These are phyloP conservation scores for Metellina segmentata DNA, from an alignment of 2,888 invertebrate species.

Conservation along the genomic window DNA sequence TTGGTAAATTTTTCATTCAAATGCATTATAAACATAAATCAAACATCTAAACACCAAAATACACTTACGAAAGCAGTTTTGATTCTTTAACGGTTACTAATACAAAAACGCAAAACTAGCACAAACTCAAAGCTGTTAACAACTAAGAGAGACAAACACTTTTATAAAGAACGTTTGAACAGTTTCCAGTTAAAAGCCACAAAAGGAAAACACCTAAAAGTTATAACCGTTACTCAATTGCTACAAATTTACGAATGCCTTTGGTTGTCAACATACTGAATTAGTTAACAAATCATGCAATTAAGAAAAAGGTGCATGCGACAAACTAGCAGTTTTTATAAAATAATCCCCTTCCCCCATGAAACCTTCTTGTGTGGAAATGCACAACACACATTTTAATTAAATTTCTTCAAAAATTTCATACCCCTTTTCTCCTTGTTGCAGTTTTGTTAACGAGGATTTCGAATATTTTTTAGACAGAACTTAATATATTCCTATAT, in stretches of 20 bases:
- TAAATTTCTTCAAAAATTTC: too few relatives aligned
- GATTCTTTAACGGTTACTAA: not conserved
- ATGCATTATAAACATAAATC: too few relatives aligned
- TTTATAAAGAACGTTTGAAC: not conserved
- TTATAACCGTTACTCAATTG: not conserved
- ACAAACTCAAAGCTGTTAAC: not conserved
- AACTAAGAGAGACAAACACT: not conserved
- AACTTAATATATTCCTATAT: not conserved
- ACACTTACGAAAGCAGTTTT: not conserved
- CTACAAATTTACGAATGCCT: not conserved
- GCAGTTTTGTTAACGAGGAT: not conserved
- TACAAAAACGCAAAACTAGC: not conserved
- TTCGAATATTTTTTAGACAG: not conserved
- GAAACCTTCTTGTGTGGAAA: not conserved
- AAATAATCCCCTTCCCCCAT: not conserved
- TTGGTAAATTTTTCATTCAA: too few relatives aligned
- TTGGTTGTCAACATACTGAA: not conserved
- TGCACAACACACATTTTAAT: too few relatives aligned
- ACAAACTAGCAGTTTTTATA: conserved; percentile 40
- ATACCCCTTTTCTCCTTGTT: not conserved
- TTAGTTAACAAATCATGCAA: conserved; percentile 25
- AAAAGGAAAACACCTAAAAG: not conserved
- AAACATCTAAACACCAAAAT: not conserved
- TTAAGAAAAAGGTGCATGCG: conserved; percentile 33
- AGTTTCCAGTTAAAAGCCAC: not conserved